phyloP scores from a whole-genome alignment of 1,140 invertebrate genomes.

The Drosophila biarmipes region DNA sequence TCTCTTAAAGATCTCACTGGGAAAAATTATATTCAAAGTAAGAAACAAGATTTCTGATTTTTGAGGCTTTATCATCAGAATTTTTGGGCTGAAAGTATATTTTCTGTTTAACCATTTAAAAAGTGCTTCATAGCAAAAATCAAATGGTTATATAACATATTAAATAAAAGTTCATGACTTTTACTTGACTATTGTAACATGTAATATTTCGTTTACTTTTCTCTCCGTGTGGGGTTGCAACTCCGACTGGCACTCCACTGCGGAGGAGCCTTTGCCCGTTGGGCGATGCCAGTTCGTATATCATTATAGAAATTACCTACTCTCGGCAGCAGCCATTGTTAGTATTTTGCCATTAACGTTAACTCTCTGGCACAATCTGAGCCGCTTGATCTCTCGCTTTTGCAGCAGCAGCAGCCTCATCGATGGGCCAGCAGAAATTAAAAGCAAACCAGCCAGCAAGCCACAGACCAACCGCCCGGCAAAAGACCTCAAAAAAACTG shows the following conservation, averaged over 20 bases:
- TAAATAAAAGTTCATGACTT: background rate
- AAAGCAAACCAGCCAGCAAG: slow-evolving; percentile 32
- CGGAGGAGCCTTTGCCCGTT: slow-evolving; percentile 58
- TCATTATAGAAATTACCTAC: slow-evolving; percentile 83
- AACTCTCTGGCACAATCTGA: slow-evolving; percentile 77
- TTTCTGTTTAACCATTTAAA: no score
- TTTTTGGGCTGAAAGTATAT: no score
- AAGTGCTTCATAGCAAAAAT: no score
- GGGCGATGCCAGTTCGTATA: slow-evolving; percentile 80
- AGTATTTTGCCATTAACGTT: slow-evolving; percentile 81
- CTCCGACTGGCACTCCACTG: slow-evolving; percentile 15
- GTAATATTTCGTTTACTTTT: background rate
- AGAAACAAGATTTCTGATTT: background rate
- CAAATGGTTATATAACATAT: no score
- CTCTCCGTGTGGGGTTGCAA: slow-evolving; percentile 14
- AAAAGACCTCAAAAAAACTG: slow-evolving; percentile 13
- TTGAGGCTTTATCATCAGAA: no score
- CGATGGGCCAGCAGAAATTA: slow-evolving; percentile 37
- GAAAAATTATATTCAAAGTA: background rate
- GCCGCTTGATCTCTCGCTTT: slow-evolving; percentile 52
- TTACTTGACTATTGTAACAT: background rate
- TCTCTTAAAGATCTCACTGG: slow-evolving; percentile 30
- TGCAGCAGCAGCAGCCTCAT: slow-evolving; percentile 9
- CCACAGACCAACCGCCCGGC: no score
- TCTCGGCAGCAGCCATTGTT: slow-evolving; percentile 73